A percentile compares a stretch with the other conserved stretches of the same genome.
These are phyloP conservation scores for Seriola quinqueradiata DNA, from an alignment of 2,113 vertebrate species.

Conservation along the genomic window DNA sequence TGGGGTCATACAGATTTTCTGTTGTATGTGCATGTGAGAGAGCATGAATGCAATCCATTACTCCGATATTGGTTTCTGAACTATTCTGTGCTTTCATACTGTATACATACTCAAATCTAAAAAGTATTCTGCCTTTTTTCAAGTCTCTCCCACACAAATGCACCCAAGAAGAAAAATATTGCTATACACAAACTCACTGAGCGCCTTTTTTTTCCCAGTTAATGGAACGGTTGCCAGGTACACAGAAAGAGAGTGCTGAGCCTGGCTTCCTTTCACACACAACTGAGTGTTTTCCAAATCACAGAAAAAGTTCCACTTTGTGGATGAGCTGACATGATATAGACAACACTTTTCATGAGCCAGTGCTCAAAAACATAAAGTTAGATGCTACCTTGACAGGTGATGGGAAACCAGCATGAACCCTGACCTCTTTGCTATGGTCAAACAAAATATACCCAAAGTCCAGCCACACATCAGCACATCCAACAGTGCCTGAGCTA, in stretches of 20 bases:
- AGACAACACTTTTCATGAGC: no score
- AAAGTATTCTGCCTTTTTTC: background rate
- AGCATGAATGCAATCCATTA: background rate
- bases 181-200: background rate
- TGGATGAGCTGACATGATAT: no score
- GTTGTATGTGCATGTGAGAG: background rate
- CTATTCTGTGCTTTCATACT: background rate
- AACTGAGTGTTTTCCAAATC: no score
- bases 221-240: background rate
- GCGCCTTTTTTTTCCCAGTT: background rate
- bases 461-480: no score
- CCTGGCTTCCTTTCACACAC: no score
- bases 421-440: no score
- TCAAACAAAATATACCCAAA: no score
- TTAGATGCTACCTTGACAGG: no score
- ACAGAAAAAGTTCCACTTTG: no score
- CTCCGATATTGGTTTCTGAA: background rate
- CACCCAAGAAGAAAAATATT: background rate
- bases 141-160: constrained; percentile 1
- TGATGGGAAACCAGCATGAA: no score
- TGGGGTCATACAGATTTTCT: background rate
- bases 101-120: background rate
- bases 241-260: background rate
- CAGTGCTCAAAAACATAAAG: no score
- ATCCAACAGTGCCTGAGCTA: no score